Conservation (phyloP, 2,113 vertebrate genomes). For the Brachyhypopomus occidentalis region DNA sequence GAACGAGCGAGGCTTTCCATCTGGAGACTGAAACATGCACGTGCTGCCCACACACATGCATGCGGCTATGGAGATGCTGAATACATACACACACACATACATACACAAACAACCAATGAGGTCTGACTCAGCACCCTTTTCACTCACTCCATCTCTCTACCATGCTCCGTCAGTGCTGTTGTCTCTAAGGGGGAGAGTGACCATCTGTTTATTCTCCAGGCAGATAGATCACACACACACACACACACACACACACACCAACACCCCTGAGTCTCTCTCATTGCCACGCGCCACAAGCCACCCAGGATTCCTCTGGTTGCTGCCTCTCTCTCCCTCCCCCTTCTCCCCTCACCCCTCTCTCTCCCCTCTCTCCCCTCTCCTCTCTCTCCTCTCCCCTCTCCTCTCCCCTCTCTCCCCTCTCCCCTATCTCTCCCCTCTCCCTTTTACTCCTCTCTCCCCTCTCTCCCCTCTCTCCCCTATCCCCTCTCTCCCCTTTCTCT, state of each 20-base stretch:
- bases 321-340: background rate
- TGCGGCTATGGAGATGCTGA: too few species aligned
- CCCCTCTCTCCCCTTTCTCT: background rate
- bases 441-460: background rate
- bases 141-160: background rate
- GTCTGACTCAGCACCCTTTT: conserved; percentile 39
- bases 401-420: background rate
- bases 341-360: background rate
- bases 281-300: conserved; percentile 1
- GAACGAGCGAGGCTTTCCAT: conserved; percentile 10
- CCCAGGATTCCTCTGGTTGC: background rate
- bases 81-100: conserved; percentile 19
- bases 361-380: background rate
- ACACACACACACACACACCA: background rate
- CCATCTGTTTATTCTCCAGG: conserved; percentile 34
- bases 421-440: background rate
- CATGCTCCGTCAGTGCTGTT: conserved; percentile 12
- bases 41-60: conserved; percentile 7
- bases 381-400: background rate
- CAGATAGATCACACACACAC: background rate
- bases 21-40: conserved; percentile 2
- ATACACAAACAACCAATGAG: conserved; percentile 5
- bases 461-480: background rate
- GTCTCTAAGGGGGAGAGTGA: conserved; percentile 26
- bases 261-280: background rate